A percentile compares a stretch with the other conserved stretches of the same genome.
phyloP scores from a whole-genome alignment of 1,140 invertebrate genomes.

The Palaemon carinicauda region DNA sequence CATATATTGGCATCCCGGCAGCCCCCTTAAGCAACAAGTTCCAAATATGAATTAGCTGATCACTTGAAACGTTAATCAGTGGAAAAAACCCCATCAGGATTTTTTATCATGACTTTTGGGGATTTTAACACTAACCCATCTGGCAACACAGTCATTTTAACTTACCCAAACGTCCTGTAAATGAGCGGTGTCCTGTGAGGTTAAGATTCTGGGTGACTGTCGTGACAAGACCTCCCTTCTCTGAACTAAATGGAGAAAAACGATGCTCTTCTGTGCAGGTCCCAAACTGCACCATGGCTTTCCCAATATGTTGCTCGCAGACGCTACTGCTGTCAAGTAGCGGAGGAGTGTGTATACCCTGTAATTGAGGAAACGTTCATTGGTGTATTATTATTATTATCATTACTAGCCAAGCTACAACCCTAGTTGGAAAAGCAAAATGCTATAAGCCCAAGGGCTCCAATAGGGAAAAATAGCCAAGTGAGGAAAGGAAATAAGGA shows the following conservation, averaged over 20 bases:
- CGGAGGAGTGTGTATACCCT: constrained; percentile 75
- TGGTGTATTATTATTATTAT: not conserved
- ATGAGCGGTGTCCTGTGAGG: constrained; percentile 68
- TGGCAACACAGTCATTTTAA: not conserved
- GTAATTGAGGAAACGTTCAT: constrained; percentile 34
- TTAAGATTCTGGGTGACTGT: constrained; percentile 71
- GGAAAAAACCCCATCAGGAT: too few relatives aligned
- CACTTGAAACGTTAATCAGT: too few relatives aligned
- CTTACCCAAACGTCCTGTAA: constrained; percentile 33
- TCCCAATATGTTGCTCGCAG: constrained; percentile 80
- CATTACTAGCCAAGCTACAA: too few relatives aligned
- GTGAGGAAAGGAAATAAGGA: too few relatives aligned
- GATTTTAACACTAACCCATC: too few relatives aligned
- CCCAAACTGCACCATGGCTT: constrained; percentile 78
- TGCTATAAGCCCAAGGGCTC: too few relatives aligned
- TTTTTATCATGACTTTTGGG: too few relatives aligned
- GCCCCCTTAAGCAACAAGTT: too few relatives aligned
- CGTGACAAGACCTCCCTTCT: constrained; percentile 77
- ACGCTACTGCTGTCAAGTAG: constrained; percentile 78
- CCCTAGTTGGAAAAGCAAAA: too few relatives aligned
- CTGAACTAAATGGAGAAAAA: constrained; percentile 76
- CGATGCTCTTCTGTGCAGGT: constrained; percentile 79
- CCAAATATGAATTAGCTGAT: too few relatives aligned
- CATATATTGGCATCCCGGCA: too few relatives aligned
- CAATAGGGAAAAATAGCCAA: too few relatives aligned